Evolutionary conservation across 1,140 invertebrate species (phyloP), one percentile per base, ranked within the genome.

Genomic region (Sinonovacula constricta): DNA sequence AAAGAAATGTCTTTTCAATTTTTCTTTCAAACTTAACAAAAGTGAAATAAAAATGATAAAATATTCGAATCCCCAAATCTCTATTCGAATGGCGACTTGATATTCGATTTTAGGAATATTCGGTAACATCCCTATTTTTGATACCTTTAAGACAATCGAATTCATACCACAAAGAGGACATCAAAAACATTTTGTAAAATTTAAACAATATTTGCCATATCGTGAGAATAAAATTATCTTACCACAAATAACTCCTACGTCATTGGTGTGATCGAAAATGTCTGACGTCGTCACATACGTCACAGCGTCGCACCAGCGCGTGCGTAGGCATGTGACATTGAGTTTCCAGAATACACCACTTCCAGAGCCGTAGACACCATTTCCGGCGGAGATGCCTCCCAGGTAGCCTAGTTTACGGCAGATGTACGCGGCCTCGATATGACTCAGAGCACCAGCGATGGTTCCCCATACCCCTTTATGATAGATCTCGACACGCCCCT

Each of bases 401-500:
- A 56, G 31, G 31, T 80, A 83, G 28, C 95, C 95, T 59, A 97
- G 91, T 86, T 95, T 93, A 68, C 93, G 93, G 90, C 97, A 98
- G 7, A 96, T 94, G 5, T 97, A 95, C 28, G 92, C 91, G 0
- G 95, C 96, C 79, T 98, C 97, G 1, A 92, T 88, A 45, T 93
- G 88, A 86, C 97, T 96, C 95, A 96, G 97, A 88, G 97, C 96
- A 86, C 97, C 96, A 86, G 97, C 98, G 18, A 98, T 92, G 14
- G 95, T 94, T 10, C 97, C 97, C 97, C 97, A 98, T 79, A 94
- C 93, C 10, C 94, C 95, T 67, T 95, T 92, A 89, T 98, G 95
- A 79, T 95, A 94, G 57, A 98, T 94, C 90, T 98, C 96, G 7
- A 98, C 95, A 90, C 97, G 97, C 53, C 97, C 97, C 96, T 89